These are phyloP conservation scores for Garrulus glandarius DNA, from an alignment of 2,797 vertebrate species.

Conservation along the genomic window DNA sequence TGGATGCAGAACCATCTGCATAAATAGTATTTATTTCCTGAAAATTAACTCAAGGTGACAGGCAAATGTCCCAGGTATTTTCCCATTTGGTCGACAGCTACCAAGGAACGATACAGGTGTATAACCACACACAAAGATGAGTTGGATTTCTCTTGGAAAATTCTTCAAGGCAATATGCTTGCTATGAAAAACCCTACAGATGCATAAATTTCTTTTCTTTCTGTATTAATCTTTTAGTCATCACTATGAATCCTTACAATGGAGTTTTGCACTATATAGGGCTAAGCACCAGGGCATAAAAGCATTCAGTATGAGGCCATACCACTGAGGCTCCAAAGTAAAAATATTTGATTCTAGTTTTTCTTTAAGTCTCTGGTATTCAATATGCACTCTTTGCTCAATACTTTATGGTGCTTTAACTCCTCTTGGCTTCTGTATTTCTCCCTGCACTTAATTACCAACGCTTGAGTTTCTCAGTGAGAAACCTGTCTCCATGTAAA, in stretches of 20 bases:
- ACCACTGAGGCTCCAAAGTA: background rate
- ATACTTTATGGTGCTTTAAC: background rate
- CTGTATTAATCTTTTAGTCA: background rate
- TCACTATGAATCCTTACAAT: background rate
- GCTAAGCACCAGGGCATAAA: background rate
- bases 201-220: background rate
- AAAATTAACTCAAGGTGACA: background rate
- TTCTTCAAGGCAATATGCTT: background rate
- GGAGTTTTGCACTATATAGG: background rate
- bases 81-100: background rate
- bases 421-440: background rate
- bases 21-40: background rate
- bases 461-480: slow-evolving; percentile 17
- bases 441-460: background rate
- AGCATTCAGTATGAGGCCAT: background rate
- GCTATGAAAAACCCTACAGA: background rate
- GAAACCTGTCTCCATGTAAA: slow-evolving; percentile 63
- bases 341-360: background rate
- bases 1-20: background rate
- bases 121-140: accelerated
- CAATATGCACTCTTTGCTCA: background rate
- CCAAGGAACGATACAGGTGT: background rate
- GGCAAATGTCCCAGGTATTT: background rate
- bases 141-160: background rate
- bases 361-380: background rate